Evolutionary conservation across 2,113 vertebrate genomes (phyloP), one percentile per base, ranked within the genome.

Genomic region (Okapia johnstoni): DNA sequence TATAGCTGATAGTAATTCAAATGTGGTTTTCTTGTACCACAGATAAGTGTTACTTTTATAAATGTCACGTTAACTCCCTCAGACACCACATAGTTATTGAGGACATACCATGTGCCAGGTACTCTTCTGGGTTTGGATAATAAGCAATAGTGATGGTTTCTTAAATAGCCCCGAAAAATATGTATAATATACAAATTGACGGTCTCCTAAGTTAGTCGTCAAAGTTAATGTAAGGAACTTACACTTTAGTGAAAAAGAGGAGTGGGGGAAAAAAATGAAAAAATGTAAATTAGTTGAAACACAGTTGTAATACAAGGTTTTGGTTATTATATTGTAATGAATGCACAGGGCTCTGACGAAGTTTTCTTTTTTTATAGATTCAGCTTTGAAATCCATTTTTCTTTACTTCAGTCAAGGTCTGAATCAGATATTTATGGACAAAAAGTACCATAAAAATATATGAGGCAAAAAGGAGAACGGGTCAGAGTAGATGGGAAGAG

Each of bases 1-100:
- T 85, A 55, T 87, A 96, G 36, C 89, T 79, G 28, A 25, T 52
- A 60, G 63, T 85, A 89, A 92, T 92, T 92, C 76, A 79, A 19
- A n/a, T 33, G 46, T 89, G 36, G 46, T 86, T 90, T 77, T 79
- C 55, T n/a, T 85, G 23, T 79, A 55, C 28, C 40, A 66, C 33
- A 48, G 17, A 60, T 54, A 21, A 90, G 63, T 73, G 76, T 43
- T 95, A 14, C 30, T 92, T 88, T 96, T 88, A 55, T 48, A 57
- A 96, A 91, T 50, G 36, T 96, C 54, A 85, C 6, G 28, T 97
- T 60, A 60, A 70, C 26, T 93, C 30, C 7, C 91, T 97, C 54
- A 57, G n/a, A 94, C 14, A 30, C n/a, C 63, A 61, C n/a, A 55
- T 86, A 60, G 85, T 85, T 88, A 33, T 46, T 81, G 66, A 96